These are phyloP conservation scores for Pleuronectes platessa DNA, from an alignment of 2,113 vertebrate species.

Conservation along the genomic window DNA sequence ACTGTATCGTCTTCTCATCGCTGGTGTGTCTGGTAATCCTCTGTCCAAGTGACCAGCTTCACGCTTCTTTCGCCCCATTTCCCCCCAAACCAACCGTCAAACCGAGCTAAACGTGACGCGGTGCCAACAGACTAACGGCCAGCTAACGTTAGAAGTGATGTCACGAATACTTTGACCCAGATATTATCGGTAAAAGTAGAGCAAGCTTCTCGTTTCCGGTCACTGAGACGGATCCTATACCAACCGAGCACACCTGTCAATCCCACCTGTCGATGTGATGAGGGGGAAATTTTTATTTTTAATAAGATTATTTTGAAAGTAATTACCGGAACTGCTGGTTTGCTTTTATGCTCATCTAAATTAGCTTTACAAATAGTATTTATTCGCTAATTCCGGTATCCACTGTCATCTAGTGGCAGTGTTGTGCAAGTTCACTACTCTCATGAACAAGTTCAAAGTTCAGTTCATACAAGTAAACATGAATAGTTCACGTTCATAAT, in stretches of 20 bases:
- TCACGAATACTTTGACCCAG: too few relatives aligned
- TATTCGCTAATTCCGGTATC: too few relatives aligned
- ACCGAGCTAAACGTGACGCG: background rate
- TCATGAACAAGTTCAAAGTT: too few relatives aligned
- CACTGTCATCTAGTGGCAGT: background rate
- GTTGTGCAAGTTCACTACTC: too few relatives aligned
- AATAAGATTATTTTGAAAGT: too few relatives aligned
- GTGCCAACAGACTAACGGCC: background rate
- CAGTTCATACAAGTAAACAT: too few relatives aligned
- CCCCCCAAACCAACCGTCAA: background rate
- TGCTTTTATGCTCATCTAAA: too few relatives aligned
- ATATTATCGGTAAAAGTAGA: background rate
- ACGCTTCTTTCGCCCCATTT: conserved; percentile 42
- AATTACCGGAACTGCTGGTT: too few relatives aligned
- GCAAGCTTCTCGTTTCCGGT: background rate
- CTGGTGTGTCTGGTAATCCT: conserved; percentile 49
- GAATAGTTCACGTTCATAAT: too few relatives aligned
- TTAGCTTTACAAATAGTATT: background rate
- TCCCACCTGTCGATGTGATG: background rate
- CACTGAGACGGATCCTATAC: conserved; percentile 16
- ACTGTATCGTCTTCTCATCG: conserved; percentile 25
- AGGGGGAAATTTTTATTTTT: background rate
- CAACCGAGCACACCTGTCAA: conserved; percentile 46
- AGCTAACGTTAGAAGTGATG: too few relatives aligned
- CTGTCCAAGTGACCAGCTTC: background rate